Evolutionary conservation across 1,140 invertebrate species (phyloP).

Genomic region (Thalassaphorura encarpata): DNA sequence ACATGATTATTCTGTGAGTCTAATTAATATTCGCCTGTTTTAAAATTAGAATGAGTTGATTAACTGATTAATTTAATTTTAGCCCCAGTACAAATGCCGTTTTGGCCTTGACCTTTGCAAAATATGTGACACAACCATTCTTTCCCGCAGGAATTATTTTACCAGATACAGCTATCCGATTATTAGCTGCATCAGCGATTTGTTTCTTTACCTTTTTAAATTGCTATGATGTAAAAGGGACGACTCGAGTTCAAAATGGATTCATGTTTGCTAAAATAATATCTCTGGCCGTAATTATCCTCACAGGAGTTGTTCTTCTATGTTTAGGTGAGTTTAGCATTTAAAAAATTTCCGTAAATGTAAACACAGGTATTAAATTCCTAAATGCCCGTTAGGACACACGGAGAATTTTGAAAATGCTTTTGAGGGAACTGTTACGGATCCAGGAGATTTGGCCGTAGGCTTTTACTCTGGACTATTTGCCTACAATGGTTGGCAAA

Average conservation of each 20-base stretch:
- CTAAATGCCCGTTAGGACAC: too few species aligned
- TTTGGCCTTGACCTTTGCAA: conserved; percentile 88
- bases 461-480: conserved; percentile 93
- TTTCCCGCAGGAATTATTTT: conserved; percentile 60
- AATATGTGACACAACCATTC: conserved; percentile 86
- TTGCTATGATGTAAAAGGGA: conserved; percentile 74
- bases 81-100: conserved; percentile 63
- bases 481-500: conserved; percentile 73
- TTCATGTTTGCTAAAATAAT: conserved; percentile 45
- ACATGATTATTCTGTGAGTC: conserved; percentile 62
- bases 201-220: conserved; percentile 80
- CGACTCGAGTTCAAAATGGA: conserved; percentile 75
- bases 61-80: not conserved
- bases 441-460: conserved; percentile 72
- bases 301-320: conserved; percentile 58
- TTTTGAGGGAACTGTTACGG: conserved; percentile 64
- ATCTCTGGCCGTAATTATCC: conserved; percentile 43
- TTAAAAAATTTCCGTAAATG: conserved; percentile 21
- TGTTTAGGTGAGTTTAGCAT: conserved; percentile 10
- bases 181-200: conserved; percentile 62
- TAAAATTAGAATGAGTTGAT: not conserved
- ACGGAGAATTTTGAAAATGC: conserved; percentile 62
- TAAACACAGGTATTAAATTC: too few species aligned
- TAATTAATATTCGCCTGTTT: not conserved
- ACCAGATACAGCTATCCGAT: conserved; percentile 55